phyloP scores from a whole-genome alignment of 2,888 invertebrate genomes.

The Endotricha flammealis region DNA sequence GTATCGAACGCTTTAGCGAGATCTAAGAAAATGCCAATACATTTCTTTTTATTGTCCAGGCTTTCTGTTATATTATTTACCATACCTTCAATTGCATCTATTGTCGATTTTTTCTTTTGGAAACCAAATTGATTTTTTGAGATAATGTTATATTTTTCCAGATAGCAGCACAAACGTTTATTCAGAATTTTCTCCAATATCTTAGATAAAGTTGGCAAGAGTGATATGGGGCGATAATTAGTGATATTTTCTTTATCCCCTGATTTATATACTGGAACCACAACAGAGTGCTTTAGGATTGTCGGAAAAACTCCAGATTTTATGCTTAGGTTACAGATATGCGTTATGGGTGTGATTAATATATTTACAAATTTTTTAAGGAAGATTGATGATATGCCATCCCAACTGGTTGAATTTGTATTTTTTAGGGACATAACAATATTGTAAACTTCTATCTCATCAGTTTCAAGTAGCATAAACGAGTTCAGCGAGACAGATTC shows the following conservation, averaged over 20 bases:
- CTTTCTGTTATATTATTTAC: slow-evolving; percentile 8
- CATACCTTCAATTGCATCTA: slow-evolving; percentile 12
- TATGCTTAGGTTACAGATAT: slow-evolving; percentile 1
- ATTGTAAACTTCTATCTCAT: too few species aligned
- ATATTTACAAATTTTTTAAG: background rate
- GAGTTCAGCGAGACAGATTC: background rate
- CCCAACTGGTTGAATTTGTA: slow-evolving; percentile 3
- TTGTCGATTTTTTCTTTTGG: slow-evolving; percentile 11
- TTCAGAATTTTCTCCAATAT: slow-evolving; percentile 14
- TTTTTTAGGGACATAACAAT: slow-evolving; percentile 1
- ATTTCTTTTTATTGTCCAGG: slow-evolving; percentile 13
- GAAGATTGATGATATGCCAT: slow-evolving; percentile 6
- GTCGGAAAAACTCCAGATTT: background rate
- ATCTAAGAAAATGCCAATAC: slow-evolving; percentile 14
- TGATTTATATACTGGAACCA: background rate
- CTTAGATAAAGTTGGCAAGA: slow-evolving; percentile 15
- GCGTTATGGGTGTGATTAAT: background rate
- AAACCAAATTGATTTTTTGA: slow-evolving; percentile 14
- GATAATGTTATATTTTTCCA: slow-evolving; percentile 11
- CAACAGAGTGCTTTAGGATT: background rate
- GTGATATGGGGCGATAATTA: slow-evolving; percentile 15
- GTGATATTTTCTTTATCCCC: slow-evolving; percentile 7
- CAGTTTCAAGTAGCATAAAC: slow-evolving; percentile 1
- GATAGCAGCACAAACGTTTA: slow-evolving; percentile 11
- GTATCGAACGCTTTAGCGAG: slow-evolving; percentile 18